Conservation (phyloP, 2,113 vertebrate species). For the Oncorhynchus keta region DNA sequence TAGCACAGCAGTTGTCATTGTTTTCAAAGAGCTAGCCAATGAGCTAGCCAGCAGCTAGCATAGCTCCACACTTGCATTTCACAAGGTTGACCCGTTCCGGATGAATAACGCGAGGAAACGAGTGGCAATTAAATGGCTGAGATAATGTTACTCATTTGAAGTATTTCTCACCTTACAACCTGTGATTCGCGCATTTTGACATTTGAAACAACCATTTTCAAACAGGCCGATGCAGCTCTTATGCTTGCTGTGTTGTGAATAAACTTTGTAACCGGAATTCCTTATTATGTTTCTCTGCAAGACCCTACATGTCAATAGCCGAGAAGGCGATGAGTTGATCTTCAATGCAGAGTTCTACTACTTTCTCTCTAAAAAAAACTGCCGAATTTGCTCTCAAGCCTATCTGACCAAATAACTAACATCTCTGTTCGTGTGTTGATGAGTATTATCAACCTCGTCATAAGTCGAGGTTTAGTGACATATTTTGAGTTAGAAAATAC, state of each 20-base stretch:
- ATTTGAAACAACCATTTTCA: background rate
- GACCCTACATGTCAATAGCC: slow-evolving; percentile 49
- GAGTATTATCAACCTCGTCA: too few species aligned
- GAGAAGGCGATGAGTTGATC: slow-evolving; percentile 8
- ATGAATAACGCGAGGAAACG: background rate
- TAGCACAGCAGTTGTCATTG: background rate
- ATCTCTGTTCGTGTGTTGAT: too few species aligned
- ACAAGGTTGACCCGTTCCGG: background rate
- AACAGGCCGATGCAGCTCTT: background rate
- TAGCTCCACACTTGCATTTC: background rate
- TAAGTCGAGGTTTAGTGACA: too few species aligned
- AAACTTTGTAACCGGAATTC: slow-evolving; percentile 28
- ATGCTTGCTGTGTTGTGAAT: background rate
- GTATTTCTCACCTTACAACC: slow-evolving; percentile 39
- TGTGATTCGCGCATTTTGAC: slow-evolving; percentile 48
- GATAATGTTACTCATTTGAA: background rate
- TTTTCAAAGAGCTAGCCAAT: background rate
- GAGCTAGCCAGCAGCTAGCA: background rate
- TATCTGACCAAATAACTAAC: too few species aligned
- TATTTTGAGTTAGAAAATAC: too few species aligned
- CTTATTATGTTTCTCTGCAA: slow-evolving; percentile 27
- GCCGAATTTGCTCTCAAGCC: too few species aligned
- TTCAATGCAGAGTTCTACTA: too few species aligned
- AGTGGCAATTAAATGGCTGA: background rate
- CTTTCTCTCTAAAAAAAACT: too few species aligned